A percentile compares a stretch with the other conserved stretches of the same genome.
phyloP scores from a whole-genome alignment of 2,888 invertebrate species.

The Thysanoteuthis rhombus region DNA sequence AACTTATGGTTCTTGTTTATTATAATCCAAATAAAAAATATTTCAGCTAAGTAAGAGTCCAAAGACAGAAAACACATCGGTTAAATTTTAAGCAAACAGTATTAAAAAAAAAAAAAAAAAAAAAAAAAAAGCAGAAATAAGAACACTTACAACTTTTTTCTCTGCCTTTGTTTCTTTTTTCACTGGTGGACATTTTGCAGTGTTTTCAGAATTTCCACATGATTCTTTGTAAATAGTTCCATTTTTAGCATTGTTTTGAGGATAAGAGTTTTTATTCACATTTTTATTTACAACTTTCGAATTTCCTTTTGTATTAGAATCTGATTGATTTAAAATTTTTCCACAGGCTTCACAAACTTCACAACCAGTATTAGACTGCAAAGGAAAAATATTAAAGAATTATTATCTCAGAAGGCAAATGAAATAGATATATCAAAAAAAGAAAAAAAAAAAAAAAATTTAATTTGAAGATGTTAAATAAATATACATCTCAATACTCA shows the following conservation, averaged over 20 bases:
- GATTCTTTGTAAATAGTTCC: constrained; percentile 14
- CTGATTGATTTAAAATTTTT: constrained; percentile 1
- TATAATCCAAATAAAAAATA: too few relatives aligned
- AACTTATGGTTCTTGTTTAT: too few relatives aligned
- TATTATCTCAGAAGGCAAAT: neutral
- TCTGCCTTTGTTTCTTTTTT: neutral
- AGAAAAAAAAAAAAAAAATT: too few relatives aligned
- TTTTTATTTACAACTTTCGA: constrained; percentile 13
- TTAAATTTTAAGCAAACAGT: too few relatives aligned
- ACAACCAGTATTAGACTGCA: constrained; percentile 21
- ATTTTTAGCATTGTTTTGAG: constrained; percentile 20
- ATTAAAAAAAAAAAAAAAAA: neutral
- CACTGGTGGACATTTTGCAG: neutral
- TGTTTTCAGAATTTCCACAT: constrained; percentile 17
- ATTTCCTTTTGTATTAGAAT: constrained; percentile 20
- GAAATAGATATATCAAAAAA: neutral
- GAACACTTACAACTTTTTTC: neutral
- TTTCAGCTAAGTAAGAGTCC: too few relatives aligned
- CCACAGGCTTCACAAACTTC: constrained; percentile 29
- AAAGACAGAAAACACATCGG: neutral
- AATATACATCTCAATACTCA: too few relatives aligned
- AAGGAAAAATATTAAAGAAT: neutral
- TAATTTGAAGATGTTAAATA: too few relatives aligned
- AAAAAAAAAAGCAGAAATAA: neutral
- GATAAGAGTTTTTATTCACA: neutral